Evolutionary conservation across 2,113 vertebrate genomes (phyloP).

Genomic region (Trematocara nigrifrons): DNA sequence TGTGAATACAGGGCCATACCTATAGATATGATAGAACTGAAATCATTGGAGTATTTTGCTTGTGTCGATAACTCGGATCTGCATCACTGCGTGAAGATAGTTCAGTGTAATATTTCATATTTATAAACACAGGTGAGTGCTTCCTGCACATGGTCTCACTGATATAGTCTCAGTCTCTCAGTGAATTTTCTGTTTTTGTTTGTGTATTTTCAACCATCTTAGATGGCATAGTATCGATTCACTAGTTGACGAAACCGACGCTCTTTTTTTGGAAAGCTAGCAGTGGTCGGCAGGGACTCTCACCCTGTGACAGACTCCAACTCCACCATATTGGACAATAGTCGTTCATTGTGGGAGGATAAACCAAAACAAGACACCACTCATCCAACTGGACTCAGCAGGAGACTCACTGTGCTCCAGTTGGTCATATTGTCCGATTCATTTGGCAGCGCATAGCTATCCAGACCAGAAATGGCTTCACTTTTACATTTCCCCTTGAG

Average conservation of each 20-base stretch:
- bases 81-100: background rate
- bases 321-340: background rate
- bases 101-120: background rate
- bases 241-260: fast-evolving
- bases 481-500: background rate
- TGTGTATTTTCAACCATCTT: background rate
- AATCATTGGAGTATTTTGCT: background rate
- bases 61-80: fast-evolving
- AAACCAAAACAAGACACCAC: background rate
- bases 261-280: background rate
- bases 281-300: background rate
- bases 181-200: fast-evolving
- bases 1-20: fast-evolving
- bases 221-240: background rate
- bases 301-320: background rate
- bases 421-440: background rate
- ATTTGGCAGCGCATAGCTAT: background rate
- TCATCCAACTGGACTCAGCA: background rate
- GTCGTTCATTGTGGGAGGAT: background rate
- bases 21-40: background rate
- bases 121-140: background rate
- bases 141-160: background rate
- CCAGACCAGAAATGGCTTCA: background rate
- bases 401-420: background rate
- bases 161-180: background rate